Conservation (phyloP, 2,888 invertebrate genomes). For the Hoplodrina blanda region DNA sequence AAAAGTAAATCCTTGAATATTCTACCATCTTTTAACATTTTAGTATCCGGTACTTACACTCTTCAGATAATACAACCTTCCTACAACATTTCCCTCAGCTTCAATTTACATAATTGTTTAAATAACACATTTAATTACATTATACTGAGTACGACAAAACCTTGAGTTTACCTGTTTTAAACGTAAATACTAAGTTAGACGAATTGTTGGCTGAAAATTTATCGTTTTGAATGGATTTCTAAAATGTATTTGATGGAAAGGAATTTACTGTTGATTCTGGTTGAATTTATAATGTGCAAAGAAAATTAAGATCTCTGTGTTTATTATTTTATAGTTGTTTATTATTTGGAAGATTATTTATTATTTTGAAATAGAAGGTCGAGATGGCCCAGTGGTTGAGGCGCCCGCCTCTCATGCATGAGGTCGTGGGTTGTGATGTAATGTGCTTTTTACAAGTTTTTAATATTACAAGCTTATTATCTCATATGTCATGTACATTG, state of each 20-base stretch:
- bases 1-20: constrained; percentile 8
- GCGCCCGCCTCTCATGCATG: too few species aligned
- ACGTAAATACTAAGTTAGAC: constrained; percentile 68
- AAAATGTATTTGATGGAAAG: constrained; percentile 45
- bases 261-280: constrained; percentile 27
- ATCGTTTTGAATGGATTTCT: constrained; percentile 45
- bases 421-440: too few species aligned
- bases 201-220: constrained; percentile 60
- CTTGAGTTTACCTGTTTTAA: constrained; percentile 71
- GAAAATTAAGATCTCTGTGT: neutral
- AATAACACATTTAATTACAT: constrained; percentile 80
- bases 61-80: constrained; percentile 77
- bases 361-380: too few species aligned
- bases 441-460: too few species aligned
- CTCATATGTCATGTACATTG: too few species aligned
- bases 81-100: constrained; percentile 71
- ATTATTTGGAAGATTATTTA: too few species aligned
- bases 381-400: too few species aligned
- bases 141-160: constrained; percentile 73
- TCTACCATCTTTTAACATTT: constrained; percentile 29
- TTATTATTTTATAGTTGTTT: neutral
- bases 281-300: constrained; percentile 10
- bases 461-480: too few species aligned
- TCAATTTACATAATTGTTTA: constrained; percentile 82
- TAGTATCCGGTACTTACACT: constrained; percentile 52